A percentile compares a stretch with the other conserved stretches of the same genome.
phyloP scores from a whole-genome alignment of 2,888 invertebrate genomes.

The Oscheius sp. region DNA sequence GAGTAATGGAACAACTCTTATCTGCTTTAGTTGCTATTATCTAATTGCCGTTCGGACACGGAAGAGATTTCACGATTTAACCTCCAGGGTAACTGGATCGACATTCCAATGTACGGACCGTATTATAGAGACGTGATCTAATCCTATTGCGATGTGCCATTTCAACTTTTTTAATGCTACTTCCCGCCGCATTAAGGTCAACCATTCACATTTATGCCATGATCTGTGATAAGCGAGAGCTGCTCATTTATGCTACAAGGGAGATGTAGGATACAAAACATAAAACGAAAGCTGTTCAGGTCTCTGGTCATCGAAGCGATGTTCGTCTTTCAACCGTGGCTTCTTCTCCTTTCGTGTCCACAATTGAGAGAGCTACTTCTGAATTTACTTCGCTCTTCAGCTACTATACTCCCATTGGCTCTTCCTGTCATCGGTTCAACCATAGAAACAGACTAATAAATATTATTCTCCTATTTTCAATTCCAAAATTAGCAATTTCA shows the following conservation, averaged over 20 bases:
- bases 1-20: neutral
- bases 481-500: no score
- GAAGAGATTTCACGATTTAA: neutral
- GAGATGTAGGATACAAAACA: neutral
- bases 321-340: slow-evolving; percentile 5
- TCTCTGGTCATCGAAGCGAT: neutral
- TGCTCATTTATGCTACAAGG: neutral
- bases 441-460: no score
- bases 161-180: neutral
- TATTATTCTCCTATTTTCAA: no score
- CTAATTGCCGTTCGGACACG: neutral
- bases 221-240: neutral
- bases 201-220: neutral
- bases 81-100: neutral
- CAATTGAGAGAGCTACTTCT: neutral
- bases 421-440: no score
- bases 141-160: neutral
- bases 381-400: neutral
- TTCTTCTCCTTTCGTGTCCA: neutral
- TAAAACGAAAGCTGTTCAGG: neutral
- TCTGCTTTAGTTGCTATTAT: neutral
- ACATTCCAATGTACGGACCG: neutral
- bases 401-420: no score
- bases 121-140: neutral
- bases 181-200: neutral